Percentiles rank a stretch among this genome's conserved stretches.
phyloP scores from a whole-genome alignment of 2,888 invertebrate species.

The Hydriomena furcata region DNA sequence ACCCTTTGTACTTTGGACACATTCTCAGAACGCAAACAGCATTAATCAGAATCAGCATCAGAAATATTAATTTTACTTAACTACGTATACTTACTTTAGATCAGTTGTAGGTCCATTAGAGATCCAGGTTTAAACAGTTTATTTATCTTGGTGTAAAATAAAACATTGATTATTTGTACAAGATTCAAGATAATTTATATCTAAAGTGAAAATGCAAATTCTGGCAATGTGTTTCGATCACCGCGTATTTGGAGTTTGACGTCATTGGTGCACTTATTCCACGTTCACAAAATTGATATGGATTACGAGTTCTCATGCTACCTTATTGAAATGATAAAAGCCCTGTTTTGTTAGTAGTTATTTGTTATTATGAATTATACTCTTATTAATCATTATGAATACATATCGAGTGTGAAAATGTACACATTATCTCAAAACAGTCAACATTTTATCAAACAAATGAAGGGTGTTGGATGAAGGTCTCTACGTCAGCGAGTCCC shows the following conservation, averaged over 20 bases:
- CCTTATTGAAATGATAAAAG: no score
- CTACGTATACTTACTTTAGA: no score
- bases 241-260: constrained; percentile 17
- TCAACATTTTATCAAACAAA: constrained; percentile 7
- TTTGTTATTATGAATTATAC: not conserved
- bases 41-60: no score
- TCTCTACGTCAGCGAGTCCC: constrained; percentile 11
- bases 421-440: constrained; percentile 6
- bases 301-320: no score
- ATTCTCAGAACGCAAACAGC: constrained; percentile 18
- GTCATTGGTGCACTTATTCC: constrained; percentile 12
- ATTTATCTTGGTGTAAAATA: no score
- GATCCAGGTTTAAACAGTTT: no score
- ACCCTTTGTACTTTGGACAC: not conserved
- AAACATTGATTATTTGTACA: not conserved
- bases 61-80: no score
- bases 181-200: not conserved
- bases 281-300: no score
- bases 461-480: not conserved
- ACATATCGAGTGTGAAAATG: not conserved
- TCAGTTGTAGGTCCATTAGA: no score
- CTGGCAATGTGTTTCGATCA: constrained; percentile 11
- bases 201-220: constrained; percentile 1
- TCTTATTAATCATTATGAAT: no score
- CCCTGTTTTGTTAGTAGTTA: not conserved